A percentile compares a stretch with the other conserved stretches of the same genome.
Evolutionary conservation across 1,140 invertebrate genomes (phyloP).

Genomic region (Calliphora vicina): DNA sequence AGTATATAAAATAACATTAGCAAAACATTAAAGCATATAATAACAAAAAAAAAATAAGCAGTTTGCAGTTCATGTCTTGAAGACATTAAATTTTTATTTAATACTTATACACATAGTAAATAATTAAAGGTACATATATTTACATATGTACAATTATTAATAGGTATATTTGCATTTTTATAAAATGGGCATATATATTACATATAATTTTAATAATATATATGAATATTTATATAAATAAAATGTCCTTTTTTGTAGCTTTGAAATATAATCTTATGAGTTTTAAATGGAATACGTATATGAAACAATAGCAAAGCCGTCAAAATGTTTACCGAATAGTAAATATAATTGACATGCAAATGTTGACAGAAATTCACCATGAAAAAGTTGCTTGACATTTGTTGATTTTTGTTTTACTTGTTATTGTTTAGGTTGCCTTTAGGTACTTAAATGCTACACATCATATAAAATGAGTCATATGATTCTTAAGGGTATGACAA

Average conservation of each 20-base stretch:
- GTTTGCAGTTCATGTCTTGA: not conserved
- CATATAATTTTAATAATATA: not conserved
- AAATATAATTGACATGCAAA: constrained; percentile 40
- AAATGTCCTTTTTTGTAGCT: not conserved
- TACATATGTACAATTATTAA: too few species aligned
- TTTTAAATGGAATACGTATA: not conserved
- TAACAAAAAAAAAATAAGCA: not conserved
- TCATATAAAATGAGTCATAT: not conserved
- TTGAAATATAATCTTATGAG: not conserved
- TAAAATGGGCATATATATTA: not conserved
- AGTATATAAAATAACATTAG: too few species aligned
- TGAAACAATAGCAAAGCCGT: constrained; percentile 17
- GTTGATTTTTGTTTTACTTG: not conserved
- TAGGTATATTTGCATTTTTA: too few species aligned
- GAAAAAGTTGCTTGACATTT: not conserved
- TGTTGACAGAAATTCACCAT: not conserved
- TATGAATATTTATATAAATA: not conserved
- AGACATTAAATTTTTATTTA: not conserved
- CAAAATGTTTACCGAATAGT: too few species aligned
- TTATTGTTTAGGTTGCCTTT: not conserved
- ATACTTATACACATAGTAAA: not conserved
- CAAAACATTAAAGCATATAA: not conserved
- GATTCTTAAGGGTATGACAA: not conserved
- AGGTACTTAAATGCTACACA: not conserved
- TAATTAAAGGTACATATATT: too few species aligned